Conservation (phyloP, 2,797 vertebrate species). For the Kryptopterus vitreolus region DNA sequence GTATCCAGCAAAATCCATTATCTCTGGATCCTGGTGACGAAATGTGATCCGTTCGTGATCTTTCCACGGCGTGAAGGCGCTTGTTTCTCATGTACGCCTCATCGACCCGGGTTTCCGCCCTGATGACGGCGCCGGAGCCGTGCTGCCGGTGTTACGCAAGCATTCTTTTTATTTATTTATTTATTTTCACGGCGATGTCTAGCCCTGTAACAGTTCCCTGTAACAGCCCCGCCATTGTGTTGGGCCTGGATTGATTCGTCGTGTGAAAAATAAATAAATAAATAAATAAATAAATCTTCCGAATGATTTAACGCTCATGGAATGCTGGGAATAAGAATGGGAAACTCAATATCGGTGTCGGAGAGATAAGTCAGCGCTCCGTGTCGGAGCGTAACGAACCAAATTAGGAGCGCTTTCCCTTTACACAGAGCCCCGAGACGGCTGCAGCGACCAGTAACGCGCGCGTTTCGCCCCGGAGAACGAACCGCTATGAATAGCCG, state of each 20-base stretch:
- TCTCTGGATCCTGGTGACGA: conserved; percentile 49
- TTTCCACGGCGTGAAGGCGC: conserved; percentile 36
- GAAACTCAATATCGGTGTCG: conserved; percentile 19
- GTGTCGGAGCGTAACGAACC: conserved; percentile 21
- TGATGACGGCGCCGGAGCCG: neutral
- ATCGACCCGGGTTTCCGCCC: conserved; percentile 13
- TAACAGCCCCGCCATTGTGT: neutral
- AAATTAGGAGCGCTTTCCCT: conserved; percentile 35
- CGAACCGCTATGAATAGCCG: neutral
- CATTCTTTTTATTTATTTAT: neutral
- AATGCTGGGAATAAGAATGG: neutral
- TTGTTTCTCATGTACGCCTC: conserved; percentile 34
- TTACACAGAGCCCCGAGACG: neutral
- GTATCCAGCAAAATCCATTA: conserved; percentile 46
- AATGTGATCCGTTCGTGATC: conserved; percentile 35
- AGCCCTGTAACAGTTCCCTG: neutral
- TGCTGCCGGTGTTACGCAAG: neutral
- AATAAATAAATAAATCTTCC: no score
- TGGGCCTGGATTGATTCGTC: neutral
- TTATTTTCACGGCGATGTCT: neutral
- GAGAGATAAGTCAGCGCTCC: conserved; percentile 25
- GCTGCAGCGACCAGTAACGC: neutral
- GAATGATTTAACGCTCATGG: neutral
- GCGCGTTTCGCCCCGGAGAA: neutral
- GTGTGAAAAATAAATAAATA: no score